A percentile compares a stretch with the other conserved stretches of the same genome.
These are phyloP conservation scores for Eupithecia pulchellata DNA, from an alignment of 2,888 invertebrate species.

Conservation along the genomic window DNA sequence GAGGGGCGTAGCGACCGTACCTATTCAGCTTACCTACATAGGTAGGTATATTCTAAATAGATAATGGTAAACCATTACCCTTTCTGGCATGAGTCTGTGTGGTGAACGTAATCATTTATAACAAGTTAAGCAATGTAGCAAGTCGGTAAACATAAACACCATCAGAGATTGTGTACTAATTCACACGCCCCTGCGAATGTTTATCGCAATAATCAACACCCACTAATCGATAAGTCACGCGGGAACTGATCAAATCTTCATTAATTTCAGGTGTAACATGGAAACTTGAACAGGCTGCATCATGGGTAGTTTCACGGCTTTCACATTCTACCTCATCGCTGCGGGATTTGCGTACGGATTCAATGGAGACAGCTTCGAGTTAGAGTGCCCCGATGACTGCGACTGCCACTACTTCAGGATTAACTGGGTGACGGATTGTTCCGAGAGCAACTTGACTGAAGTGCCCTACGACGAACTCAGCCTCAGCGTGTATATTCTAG, in stretches of 20 bases:
- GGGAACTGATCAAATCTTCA: constrained; percentile 31
- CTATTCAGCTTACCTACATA: no score
- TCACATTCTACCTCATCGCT: constrained; percentile 62
- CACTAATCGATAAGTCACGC: constrained; percentile 35
- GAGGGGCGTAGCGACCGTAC: no score
- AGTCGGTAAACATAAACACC: constrained; percentile 6
- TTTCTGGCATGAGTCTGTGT: not conserved
- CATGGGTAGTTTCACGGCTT: constrained; percentile 63
- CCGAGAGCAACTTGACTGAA: constrained; percentile 89
- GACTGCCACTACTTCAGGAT: constrained; percentile 91
- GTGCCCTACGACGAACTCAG: constrained; percentile 89
- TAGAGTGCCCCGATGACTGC: constrained; percentile 90
- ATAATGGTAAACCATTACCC: constrained; percentile 30
- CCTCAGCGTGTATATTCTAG: constrained; percentile 88
- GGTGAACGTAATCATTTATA: not conserved
- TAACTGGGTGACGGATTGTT: constrained; percentile 92
- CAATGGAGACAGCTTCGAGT: constrained; percentile 87
- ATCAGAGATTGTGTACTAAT: constrained; percentile 40
- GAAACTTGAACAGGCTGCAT: constrained; percentile 45
- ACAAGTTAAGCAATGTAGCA: not conserved
- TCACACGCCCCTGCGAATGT: constrained; percentile 48
- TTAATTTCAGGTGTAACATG: constrained; percentile 59
- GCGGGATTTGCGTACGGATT: constrained; percentile 67
- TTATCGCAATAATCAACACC: constrained; percentile 50
- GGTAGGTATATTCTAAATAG: constrained; percentile 27